Conservation (phyloP, 2,888 invertebrate genomes). For the Callyntrura sp. region DNA sequence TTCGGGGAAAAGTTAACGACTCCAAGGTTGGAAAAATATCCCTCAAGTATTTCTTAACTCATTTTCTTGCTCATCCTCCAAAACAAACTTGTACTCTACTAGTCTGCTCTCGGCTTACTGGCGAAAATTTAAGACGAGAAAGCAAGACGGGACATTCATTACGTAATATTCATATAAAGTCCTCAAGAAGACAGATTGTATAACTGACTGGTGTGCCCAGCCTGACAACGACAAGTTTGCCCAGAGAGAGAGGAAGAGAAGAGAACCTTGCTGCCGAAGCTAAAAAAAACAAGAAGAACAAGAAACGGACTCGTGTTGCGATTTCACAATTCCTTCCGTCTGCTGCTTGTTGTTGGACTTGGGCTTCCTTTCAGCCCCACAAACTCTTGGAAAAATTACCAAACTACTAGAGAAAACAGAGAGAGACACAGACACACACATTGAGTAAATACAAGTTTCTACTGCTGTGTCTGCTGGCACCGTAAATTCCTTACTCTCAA, state of each 20-base stretch:
- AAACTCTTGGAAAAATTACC: slow-evolving; percentile 13
- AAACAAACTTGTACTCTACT: slow-evolving; percentile 35
- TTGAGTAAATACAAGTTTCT: slow-evolving; percentile 26
- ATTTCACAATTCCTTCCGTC: slow-evolving; percentile 64
- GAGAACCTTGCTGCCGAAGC: background rate
- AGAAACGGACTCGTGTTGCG: slow-evolving; percentile 66
- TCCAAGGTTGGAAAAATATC: background rate
- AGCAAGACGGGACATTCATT: slow-evolving; percentile 13
- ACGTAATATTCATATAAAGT: slow-evolving; percentile 41
- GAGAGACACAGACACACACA: background rate
- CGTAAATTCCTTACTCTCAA: background rate
- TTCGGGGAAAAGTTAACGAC: background rate
- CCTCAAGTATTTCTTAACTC: background rate
- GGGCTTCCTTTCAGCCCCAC: slow-evolving; percentile 21
- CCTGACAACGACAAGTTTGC: background rate
- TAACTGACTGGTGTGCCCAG: background rate
- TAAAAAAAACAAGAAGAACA: slow-evolving; percentile 5
- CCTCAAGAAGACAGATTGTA: slow-evolving; percentile 19
- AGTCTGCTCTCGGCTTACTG: slow-evolving; percentile 39
- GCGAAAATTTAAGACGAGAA: slow-evolving; percentile 10
- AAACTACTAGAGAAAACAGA: slow-evolving; percentile 11
- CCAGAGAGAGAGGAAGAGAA: slow-evolving; percentile 26
- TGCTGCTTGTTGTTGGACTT: background rate
- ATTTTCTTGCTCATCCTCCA: slow-evolving; percentile 50
- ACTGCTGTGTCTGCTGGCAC: background rate